phyloP scores from a whole-genome alignment of 2,888 invertebrate genomes.

The Junonia oenone region DNA sequence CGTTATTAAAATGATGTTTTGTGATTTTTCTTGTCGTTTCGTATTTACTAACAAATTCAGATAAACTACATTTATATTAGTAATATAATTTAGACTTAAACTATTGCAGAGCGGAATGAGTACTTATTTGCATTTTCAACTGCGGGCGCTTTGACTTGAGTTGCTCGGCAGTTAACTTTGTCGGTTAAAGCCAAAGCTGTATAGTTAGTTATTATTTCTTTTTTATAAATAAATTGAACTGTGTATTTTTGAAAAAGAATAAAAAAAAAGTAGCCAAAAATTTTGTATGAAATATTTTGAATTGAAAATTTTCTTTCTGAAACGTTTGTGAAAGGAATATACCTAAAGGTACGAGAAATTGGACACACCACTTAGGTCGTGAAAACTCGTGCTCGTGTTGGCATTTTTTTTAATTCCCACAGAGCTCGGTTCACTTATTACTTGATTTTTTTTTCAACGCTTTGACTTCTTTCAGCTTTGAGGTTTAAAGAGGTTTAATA shows the following conservation, averaged over 20 bases:
- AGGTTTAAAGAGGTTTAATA: constrained; percentile 2
- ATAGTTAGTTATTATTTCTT: no score
- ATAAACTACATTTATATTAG: neutral
- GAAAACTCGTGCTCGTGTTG: neutral
- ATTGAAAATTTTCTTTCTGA: no score
- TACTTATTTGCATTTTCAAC: neutral
- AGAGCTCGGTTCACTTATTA: neutral
- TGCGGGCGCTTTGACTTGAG: constrained; percentile 1
- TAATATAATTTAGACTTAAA: neutral
- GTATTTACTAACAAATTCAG: neutral
- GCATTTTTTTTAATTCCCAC: neutral
- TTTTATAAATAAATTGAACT: no score
- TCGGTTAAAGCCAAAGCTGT: neutral
- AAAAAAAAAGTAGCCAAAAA: no score
- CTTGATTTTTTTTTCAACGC: constrained; percentile 1
- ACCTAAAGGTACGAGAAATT: neutral
- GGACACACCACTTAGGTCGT: neutral
- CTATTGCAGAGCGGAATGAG: neutral
- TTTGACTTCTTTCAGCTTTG: constrained; percentile 7
- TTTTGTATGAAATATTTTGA: no score
- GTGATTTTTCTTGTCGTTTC: no score
- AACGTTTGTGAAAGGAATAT: no score
- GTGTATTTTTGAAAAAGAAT: no score
- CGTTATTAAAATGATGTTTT: no score
- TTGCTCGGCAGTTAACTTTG: neutral